Evolutionary conservation across 2,113 vertebrate species (phyloP).

Genomic region (Telmatochromis brichardi): DNA sequence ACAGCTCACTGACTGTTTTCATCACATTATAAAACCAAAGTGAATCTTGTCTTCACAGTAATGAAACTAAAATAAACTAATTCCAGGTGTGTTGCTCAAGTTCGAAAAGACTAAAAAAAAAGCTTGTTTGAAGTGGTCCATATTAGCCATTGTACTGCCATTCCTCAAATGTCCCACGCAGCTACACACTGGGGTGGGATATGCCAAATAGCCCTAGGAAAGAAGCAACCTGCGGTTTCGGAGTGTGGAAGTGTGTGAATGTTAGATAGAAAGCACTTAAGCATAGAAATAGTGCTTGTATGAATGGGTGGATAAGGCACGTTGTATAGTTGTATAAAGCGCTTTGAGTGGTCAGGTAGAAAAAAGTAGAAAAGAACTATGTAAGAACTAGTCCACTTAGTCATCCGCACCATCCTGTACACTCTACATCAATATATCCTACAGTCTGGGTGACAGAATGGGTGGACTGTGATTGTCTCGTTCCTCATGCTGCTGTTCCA

Average conservation of each 20-base stretch:
- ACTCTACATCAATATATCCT: background rate
- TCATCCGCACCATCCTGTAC: background rate
- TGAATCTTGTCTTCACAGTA: background rate
- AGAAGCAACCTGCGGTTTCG: accelerated
- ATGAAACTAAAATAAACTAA: background rate
- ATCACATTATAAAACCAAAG: background rate
- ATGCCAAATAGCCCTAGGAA: accelerated
- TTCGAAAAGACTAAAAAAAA: background rate
- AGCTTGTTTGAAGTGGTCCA: background rate
- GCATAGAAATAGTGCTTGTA: background rate
- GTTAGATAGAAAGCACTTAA: background rate
- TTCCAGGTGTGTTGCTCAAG: background rate
- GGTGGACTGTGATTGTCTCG: background rate
- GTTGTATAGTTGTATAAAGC: background rate
- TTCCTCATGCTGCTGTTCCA: background rate
- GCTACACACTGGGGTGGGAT: background rate
- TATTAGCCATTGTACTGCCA: background rate
- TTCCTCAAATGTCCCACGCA: background rate
- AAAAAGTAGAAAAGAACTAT: background rate
- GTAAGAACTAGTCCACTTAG: background rate
- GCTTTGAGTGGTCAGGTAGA: background rate
- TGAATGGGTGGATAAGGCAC: background rate
- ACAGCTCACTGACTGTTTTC: accelerated
- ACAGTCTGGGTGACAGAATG: background rate
- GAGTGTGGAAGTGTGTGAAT: background rate